A percentile compares a stretch with the other conserved stretches of the same genome.
Conservation (phyloP, 2,113 vertebrate species). For the Oxyruncus cristatus region DNA sequence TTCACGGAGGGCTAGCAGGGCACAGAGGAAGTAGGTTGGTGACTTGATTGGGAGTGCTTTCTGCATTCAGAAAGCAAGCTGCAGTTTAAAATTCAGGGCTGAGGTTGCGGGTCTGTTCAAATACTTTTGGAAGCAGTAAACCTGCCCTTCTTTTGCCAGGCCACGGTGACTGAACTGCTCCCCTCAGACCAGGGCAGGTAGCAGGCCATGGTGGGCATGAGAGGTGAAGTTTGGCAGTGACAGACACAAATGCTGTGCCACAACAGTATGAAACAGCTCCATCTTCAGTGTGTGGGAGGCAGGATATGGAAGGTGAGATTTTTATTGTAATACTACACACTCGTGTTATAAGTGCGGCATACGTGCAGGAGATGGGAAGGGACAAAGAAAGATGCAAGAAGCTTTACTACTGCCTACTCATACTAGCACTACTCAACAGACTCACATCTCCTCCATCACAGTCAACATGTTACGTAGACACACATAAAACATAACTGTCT, state of each 20-base stretch:
- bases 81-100: background rate
- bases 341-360: fast-evolving
- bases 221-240: background rate
- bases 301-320: background rate
- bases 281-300: background rate
- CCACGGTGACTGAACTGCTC: background rate
- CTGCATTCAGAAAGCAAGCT: background rate
- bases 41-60: background rate
- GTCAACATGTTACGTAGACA: fast-evolving
- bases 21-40: background rate
- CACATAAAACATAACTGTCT: background rate
- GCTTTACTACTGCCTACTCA: background rate
- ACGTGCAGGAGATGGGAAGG: background rate
- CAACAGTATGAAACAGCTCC: fast-evolving
- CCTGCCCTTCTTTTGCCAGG: background rate
- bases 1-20: background rate
- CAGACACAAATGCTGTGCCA: fast-evolving
- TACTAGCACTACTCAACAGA: background rate
- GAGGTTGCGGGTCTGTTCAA: background rate
- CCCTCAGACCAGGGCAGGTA: background rate
- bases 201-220: background rate
- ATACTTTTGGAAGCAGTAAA: background rate
- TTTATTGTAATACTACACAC: background rate
- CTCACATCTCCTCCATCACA: background rate
- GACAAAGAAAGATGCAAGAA: background rate